Evolutionary conservation across 2,888 invertebrate species (phyloP).

Genomic region (Tetropium fuscum): DNA sequence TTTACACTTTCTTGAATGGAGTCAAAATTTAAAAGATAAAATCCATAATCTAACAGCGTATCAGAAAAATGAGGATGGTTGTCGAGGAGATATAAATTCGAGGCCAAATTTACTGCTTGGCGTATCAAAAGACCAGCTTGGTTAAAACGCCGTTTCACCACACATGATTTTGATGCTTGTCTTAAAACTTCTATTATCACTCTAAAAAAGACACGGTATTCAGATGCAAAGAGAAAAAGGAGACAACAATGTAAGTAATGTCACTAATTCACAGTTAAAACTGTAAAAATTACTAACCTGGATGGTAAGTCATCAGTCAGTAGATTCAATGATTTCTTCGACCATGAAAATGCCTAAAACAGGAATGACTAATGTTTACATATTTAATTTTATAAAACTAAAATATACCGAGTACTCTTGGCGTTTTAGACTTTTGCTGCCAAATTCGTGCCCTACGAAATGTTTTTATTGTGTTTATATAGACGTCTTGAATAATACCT

Average conservation of each 20-base stretch:
- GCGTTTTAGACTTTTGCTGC: too few relatives aligned
- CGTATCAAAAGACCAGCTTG: constrained; percentile 86
- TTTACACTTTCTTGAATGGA: constrained; percentile 86
- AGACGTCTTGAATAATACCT: too few relatives aligned
- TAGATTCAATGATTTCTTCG: constrained; percentile 79
- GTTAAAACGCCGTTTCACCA: constrained; percentile 86
- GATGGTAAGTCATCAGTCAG: constrained; percentile 74
- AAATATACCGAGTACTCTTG: too few relatives aligned
- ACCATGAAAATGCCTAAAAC: constrained; percentile 78
- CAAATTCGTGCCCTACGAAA: too few relatives aligned
- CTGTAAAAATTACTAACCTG: constrained; percentile 62
- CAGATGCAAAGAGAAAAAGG: too few relatives aligned
- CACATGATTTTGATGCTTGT: constrained; percentile 90
- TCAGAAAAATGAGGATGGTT: constrained; percentile 88
- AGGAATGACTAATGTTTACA: too few relatives aligned
- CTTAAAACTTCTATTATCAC: constrained; percentile 85
- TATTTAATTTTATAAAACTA: too few relatives aligned
- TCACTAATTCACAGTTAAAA: too few relatives aligned
- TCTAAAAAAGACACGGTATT: constrained; percentile 66
- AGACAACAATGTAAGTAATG: too few relatives aligned
- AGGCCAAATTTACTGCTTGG: constrained; percentile 82
- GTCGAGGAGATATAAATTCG: constrained; percentile 70
- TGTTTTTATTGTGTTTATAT: too few relatives aligned
- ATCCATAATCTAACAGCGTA: constrained; percentile 89
- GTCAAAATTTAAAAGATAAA: constrained; percentile 91